A percentile compares a stretch with the other conserved stretches of the same genome.
phyloP scores from a whole-genome alignment of 2,113 vertebrate species.

The Sceloporus undulatus region DNA sequence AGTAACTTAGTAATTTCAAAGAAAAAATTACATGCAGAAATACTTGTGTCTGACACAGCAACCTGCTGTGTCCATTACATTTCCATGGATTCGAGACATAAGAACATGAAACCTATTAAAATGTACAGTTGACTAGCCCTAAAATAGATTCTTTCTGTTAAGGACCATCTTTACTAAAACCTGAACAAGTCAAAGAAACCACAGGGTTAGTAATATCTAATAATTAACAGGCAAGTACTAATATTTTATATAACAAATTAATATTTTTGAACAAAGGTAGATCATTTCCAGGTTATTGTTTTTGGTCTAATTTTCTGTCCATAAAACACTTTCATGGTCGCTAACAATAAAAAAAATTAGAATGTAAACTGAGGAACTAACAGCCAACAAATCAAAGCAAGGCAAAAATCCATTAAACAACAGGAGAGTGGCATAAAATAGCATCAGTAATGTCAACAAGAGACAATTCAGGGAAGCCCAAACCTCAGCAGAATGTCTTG shows the following conservation, averaged over 20 bases:
- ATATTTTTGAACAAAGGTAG: background rate
- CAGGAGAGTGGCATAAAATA: background rate
- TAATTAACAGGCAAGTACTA: background rate
- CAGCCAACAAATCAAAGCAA: background rate
- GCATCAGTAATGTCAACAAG: too few relatives aligned
- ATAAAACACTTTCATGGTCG: background rate
- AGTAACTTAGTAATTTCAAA: slow-evolving; percentile 35
- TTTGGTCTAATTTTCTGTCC: background rate
- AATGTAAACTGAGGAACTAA: background rate
- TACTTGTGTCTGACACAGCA: background rate
- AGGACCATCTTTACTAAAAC: background rate
- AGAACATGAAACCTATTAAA: background rate
- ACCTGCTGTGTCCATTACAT: slow-evolving; percentile 28
- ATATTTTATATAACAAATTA: background rate
- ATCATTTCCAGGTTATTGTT: background rate
- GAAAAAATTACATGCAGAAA: background rate
- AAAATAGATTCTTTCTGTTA: background rate
- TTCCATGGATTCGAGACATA: background rate
- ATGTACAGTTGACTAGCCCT: background rate
- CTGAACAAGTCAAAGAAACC: background rate
- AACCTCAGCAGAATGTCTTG: background rate
- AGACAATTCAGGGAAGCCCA: too few relatives aligned
- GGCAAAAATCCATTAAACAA: background rate
- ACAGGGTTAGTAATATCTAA: background rate
- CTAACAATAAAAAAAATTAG: background rate